Conservation (phyloP, 2,113 vertebrate genomes). For the Percina caprodes region DNA sequence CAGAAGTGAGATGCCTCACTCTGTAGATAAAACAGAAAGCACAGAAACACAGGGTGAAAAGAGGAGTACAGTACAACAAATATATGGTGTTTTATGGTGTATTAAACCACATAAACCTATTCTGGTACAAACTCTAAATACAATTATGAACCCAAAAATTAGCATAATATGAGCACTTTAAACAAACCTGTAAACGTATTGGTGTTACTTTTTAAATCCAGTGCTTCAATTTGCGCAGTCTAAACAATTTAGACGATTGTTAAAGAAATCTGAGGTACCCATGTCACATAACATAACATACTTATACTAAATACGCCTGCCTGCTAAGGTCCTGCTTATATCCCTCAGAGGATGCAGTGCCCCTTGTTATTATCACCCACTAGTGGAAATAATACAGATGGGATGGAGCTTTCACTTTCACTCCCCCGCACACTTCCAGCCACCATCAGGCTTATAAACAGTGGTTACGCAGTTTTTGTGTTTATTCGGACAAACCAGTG, state of each 20-base stretch:
- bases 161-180: no score
- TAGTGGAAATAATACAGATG: conserved; percentile 5
- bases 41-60: no score
- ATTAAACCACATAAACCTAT: no score
- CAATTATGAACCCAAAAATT: no score
- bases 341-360: conserved; percentile 2
- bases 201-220: not conserved
- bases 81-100: no score
- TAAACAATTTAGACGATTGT: not conserved
- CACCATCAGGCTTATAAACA: conserved; percentile 27
- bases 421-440: conserved; percentile 11
- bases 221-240: not conserved
- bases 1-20: no score
- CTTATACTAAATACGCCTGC: not conserved
- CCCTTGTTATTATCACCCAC: conserved; percentile 39
- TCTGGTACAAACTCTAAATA: no score
- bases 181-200: not conserved
- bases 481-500: conserved; percentile 25
- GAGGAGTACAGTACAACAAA: no score
- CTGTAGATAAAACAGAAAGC: no score
- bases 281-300: not conserved
- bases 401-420: conserved; percentile 29
- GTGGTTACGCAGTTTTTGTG: conserved; percentile 12
- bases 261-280: not conserved
- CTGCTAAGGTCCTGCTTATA: not conserved